Evolutionary conservation across 2,888 invertebrate genomes (phyloP), one percentile per base, ranked within the genome.

Genomic region (Smittia aterrima): DNA sequence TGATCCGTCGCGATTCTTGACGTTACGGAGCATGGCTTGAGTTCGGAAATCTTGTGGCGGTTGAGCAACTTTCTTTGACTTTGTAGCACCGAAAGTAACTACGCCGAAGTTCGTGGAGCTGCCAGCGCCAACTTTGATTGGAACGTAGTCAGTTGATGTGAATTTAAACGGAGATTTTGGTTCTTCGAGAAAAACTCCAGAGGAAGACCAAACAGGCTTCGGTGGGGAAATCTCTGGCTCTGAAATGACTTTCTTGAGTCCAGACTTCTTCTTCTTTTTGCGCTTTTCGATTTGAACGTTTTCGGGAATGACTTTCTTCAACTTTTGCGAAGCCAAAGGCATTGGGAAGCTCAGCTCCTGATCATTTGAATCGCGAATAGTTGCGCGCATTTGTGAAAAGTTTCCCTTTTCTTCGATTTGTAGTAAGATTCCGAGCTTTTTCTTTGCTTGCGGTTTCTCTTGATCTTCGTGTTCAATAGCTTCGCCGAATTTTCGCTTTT

Each of bases 101-200:
- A 58, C 18, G 18, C 47, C 47, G 47, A 20, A 58, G 3, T 58
- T 20, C 6, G 58, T 58, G 1, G 58, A 18, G 18, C 18, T 58
- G 6, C n/a, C 13, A 4, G 58, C n/a, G 16, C 4, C 18, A 22
- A 53, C 1, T 1, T 27, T 54, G 20, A 25, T 16, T 54, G 70
- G 32, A 22, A 22, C 27, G 16, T 70, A 70, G 1, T 54, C 53
- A 13, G 53, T 54, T 13, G 70, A 11, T 20, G 24, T 70, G 32
- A 70, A 70, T 27, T 32, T 70, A 13, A 25, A 70, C 0, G 70
- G 70, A 2, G 53, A n/a, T 0, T 27, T 13, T 13, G 70, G 25
- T 54, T 70, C 70, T 20, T 70, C 70, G 9, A 70, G 47, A 13
- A 70, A 70, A 11, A 20, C 18, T 18, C 70, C 70, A 24, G 70